Percentiles rank a stretch among this genome's conserved stretches.
These are phyloP conservation scores for Xyliphius kryptos DNA, from an alignment of 2,113 vertebrate genomes.

Conservation along the genomic window DNA sequence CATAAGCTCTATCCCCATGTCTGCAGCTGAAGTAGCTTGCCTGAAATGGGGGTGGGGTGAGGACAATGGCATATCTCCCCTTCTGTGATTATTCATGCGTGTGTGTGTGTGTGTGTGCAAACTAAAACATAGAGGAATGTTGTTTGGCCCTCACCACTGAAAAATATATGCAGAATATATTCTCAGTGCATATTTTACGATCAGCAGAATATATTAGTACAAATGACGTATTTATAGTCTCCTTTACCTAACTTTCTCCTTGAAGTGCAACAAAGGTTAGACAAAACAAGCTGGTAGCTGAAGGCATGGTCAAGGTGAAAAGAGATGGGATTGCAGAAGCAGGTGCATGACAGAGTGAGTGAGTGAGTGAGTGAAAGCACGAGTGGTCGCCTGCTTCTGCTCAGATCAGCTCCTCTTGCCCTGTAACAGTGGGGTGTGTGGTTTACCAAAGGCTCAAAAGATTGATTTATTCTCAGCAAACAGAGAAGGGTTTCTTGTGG, in stretches of 20 bases:
- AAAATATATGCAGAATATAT: not conserved
- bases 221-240: not conserved
- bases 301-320: constrained; percentile 7
- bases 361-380: constrained; percentile 14
- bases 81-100: constrained; percentile 7
- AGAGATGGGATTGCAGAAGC: constrained; percentile 24
- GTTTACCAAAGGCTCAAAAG: constrained; percentile 47
- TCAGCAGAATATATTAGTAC: too few species aligned
- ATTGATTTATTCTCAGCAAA: constrained; percentile 51
- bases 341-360: constrained; percentile 25
- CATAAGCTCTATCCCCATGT: constrained; percentile 41
- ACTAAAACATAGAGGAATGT: not conserved
- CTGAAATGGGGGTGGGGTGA: constrained; percentile 29
- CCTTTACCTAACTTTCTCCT: not conserved
- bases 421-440: constrained; percentile 45
- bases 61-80: constrained; percentile 31
- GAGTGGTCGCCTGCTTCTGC: constrained; percentile 31
- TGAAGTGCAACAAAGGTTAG: not conserved
- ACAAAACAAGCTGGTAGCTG: not conserved
- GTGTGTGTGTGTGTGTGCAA: constrained; percentile 16
- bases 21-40: constrained; percentile 49
- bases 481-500: constrained; percentile 48
- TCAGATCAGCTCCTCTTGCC: constrained; percentile 37
- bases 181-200: not conserved
- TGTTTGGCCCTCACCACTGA: not conserved